Evolutionary conservation across 2,888 invertebrate species (phyloP), one percentile per base, ranked within the genome.

Genomic region (Platynereis dumerilii): DNA sequence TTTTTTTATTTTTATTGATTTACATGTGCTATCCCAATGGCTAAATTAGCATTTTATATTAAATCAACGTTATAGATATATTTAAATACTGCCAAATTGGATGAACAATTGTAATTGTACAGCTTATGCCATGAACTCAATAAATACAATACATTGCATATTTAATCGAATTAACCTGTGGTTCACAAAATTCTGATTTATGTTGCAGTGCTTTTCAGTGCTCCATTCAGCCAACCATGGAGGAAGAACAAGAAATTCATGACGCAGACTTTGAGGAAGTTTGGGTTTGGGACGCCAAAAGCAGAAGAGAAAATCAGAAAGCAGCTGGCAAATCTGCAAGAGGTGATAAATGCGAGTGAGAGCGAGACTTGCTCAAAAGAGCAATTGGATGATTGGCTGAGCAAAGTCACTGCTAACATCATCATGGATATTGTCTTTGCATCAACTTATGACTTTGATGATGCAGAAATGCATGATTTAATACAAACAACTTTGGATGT

Each of bases 171-270:
- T n/a, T n/a, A n/a, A n/a, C n/a, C n/a, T n/a, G n/a, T n/a, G n/a
- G n/a, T n/a, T n/a, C n/a, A n/a, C n/a, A n/a, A n/a, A n/a, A n/a
- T n/a, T n/a, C n/a, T n/a, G n/a, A n/a, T n/a, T n/a, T n/a, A n/a
- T n/a, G n/a, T n/a, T n/a, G n/a, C 34, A 48, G 22, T 48, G 22
- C 22, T 48, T n/a, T 48, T 48, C 48, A 48, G 48, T 45, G 26
- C 44, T 26, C 45, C 45, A 1, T 58, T n/a, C 45, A 26, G 44
- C 28, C 44, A 58, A 12, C 26, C 7, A 42, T 58, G 58, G 58
- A 58, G 44, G 45, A 45, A 42, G 44, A 58, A 58, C 26, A 58
- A 58, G 45, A 58, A 45, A 22, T 58, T 58, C 26, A 26, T 44
- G 12, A 24, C 28, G 3, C 24, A 39, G 44, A 17, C 24, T 15